Base-by-base conservation (phyloP, 1,140 invertebrate genomes). In the Whitmania pigra region DNA sequence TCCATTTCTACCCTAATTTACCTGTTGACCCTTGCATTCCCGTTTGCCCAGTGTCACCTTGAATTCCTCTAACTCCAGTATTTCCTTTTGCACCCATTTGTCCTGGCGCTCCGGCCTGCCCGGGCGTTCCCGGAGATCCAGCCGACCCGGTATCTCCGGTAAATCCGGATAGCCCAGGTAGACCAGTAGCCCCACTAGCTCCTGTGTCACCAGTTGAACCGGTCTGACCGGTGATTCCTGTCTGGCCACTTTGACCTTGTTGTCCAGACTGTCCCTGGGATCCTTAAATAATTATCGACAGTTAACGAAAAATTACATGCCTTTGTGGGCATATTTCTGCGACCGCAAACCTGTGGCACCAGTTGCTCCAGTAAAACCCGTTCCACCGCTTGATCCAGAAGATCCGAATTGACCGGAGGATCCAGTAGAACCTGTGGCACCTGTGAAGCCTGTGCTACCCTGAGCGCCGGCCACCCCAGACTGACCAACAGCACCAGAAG, bases 391-490 rank as follows among this genome's bases (percentile, higher is more conserved):
- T 13, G 11, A 3, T 63, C 57, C 57, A 13, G 22, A 20, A 63
- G 18, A 11, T 25, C 57, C 57, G 22, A 11, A 13, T 63, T 25
- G 22, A 6, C 71, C 71, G 5, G 71, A 17, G n/a, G 25, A 20
- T 29, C 71, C 71, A 43, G 57, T 27, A 18, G 71, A 31, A 60
- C 71, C 71, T 25, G 71, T 40, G 11, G 22, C 29, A 29, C 71
- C 71, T 3, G 40, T 60, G 17, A 18, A 55, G 36, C 71, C 71
- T 18, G 53, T 57, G 40, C 27, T 29, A 31, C 71, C 71, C 57
- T 27, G 53, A 11, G 40, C 29, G 0, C 71, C 71, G 13, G 53
- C 27, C 18, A 29, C 15, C 31, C 71, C 71, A 57, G 29, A 27
- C 53, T 53, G 36, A 29, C 71, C 71, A 17, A 53, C 40, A 2